phyloP scores from a whole-genome alignment of 2,888 invertebrate species.

The Neocrepidodera transversa region DNA sequence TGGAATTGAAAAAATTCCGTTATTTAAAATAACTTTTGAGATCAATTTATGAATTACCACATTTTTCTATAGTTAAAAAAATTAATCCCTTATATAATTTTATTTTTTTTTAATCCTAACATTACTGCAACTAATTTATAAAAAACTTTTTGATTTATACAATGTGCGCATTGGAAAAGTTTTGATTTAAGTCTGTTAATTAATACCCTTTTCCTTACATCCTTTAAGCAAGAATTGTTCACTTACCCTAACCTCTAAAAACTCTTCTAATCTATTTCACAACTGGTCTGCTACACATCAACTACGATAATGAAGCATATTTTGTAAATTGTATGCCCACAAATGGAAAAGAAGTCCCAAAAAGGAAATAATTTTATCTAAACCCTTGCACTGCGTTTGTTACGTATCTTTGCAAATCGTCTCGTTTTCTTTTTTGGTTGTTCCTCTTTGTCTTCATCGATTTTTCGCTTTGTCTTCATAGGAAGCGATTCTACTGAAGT shows the following conservation, averaged over 20 bases:
- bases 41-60: neutral
- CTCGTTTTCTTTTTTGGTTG: constrained; percentile 49
- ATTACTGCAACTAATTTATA: neutral
- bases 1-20: no score
- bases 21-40: neutral
- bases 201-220: constrained; percentile 26
- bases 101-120: neutral
- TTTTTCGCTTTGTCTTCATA: constrained; percentile 49
- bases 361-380: constrained; percentile 12
- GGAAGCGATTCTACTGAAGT: constrained; percentile 33
- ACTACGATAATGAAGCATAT: constrained; percentile 46
- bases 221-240: constrained; percentile 36
- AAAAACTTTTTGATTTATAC: constrained; percentile 26
- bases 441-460: constrained; percentile 48
- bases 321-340: constrained; percentile 35
- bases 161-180: constrained; percentile 26
- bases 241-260: constrained; percentile 36
- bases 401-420: constrained; percentile 51
- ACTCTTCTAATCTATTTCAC: constrained; percentile 41
- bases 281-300: constrained; percentile 44
- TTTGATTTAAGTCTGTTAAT: constrained; percentile 20
- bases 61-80: no score
- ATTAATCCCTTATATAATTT: neutral
- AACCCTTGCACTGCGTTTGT: constrained; percentile 46
- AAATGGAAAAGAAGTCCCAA: constrained; percentile 8